phyloP scores from a whole-genome alignment of 2,113 vertebrate genomes.

The Alethe diademata region DNA sequence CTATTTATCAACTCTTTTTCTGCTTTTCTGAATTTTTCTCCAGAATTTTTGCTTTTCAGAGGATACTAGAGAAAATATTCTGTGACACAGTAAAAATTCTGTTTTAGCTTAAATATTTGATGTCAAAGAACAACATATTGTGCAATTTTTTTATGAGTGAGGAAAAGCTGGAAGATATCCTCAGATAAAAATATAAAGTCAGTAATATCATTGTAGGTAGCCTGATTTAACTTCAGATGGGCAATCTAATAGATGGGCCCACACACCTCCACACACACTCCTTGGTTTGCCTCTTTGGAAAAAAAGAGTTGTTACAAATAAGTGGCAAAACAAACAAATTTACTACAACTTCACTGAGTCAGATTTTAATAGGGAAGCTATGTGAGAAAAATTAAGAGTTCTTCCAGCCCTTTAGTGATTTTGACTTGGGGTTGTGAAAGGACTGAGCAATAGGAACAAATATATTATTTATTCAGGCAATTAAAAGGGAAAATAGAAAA shows the following conservation, averaged over 20 bases:
- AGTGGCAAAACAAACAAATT: background rate
- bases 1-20: constrained; percentile 11
- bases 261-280: background rate
- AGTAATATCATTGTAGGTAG: background rate
- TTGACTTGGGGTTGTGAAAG: background rate
- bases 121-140: background rate
- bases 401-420: background rate
- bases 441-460: background rate
- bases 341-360: background rate
- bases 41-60: background rate
- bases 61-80: background rate
- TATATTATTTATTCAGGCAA: background rate
- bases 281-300: background rate
- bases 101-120: background rate
- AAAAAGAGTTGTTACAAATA: background rate
- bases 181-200: background rate
- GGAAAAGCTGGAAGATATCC: background rate
- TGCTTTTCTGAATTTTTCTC: background rate
- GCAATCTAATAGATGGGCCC: background rate
- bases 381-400: background rate
- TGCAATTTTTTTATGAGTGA: background rate
- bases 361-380: background rate
- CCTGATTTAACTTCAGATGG: background rate
- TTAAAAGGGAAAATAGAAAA: background rate
- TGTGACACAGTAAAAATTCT: background rate